Percentiles rank a stretch among this genome's conserved stretches.
Conservation (phyloP, 2,888 invertebrate genomes). For the Parnassius mnemosyne region DNA sequence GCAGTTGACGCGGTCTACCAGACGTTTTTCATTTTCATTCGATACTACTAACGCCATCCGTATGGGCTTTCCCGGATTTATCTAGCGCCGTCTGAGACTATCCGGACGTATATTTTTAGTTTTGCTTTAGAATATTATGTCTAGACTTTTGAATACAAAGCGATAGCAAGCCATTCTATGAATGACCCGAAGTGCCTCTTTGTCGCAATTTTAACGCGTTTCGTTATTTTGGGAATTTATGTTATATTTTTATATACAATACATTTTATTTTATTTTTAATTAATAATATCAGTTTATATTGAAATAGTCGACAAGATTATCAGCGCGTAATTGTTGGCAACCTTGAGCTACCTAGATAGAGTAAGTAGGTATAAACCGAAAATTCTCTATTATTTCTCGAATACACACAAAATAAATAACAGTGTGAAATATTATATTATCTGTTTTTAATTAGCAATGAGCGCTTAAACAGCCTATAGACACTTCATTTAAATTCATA, state of each 20-base stretch:
- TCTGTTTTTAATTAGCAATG: no score
- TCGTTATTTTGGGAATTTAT: no score
- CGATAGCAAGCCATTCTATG: neutral
- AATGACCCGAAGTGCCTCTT: neutral
- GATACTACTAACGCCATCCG: slow-evolving; percentile 21
- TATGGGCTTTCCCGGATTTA: slow-evolving; percentile 24
- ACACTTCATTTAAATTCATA: no score
- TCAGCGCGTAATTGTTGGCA: neutral
- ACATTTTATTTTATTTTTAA: no score
- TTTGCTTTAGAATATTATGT: neutral
- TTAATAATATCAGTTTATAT: neutral
- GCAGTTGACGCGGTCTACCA: slow-evolving; percentile 27
- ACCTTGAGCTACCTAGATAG: neutral
- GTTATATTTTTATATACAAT: no score
- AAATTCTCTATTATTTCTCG: neutral
- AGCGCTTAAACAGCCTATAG: no score
- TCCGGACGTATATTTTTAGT: slow-evolving; percentile 1
- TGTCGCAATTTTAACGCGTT: no score
- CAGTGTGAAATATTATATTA: no score
- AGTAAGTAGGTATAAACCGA: neutral
- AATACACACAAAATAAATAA: neutral
- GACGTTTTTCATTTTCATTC: slow-evolving; percentile 30
- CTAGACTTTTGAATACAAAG: neutral
- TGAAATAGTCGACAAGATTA: neutral
- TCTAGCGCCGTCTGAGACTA: slow-evolving; percentile 11